phyloP scores from a whole-genome alignment of 2,797 vertebrate species.

The Bradypodion pumilum region DNA sequence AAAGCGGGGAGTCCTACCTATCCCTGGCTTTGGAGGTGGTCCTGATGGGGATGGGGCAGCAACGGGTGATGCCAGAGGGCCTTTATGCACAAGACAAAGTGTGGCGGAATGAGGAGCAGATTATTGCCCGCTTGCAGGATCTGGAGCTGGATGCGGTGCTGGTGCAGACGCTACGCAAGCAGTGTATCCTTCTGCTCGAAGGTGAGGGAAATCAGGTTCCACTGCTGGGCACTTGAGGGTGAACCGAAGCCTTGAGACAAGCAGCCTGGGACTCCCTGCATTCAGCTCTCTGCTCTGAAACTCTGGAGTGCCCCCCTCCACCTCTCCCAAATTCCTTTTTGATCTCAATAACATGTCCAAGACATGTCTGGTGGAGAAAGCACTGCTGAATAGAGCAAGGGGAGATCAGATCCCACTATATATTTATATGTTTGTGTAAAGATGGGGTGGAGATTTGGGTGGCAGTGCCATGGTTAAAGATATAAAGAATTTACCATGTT shows the following conservation, averaged over 20 bases:
- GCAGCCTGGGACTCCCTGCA: neutral
- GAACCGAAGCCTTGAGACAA: neutral
- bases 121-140: slow-evolving; percentile 91
- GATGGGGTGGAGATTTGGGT: neutral
- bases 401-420: too few relatives aligned
- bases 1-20: slow-evolving; percentile 90
- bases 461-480: neutral
- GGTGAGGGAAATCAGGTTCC: slow-evolving; percentile 72
- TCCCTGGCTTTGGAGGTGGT: slow-evolving; percentile 95
- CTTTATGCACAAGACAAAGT: slow-evolving; percentile 98
- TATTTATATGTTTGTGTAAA: neutral
- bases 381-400: neutral
- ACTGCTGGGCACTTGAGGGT: neutral
- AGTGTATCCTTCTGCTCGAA: slow-evolving; percentile 91
- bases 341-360: neutral
- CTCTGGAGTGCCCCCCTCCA: neutral
- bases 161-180: slow-evolving; percentile 92
- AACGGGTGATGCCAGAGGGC: slow-evolving; percentile 97
- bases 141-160: slow-evolving; percentile 90
- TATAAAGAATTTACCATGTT: neutral
- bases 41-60: slow-evolving; percentile 97
- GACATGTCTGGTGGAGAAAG: neutral
- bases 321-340: neutral
- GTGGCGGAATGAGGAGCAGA: slow-evolving; percentile 97
- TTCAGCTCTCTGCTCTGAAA: neutral